Conservation (phyloP, 2,113 vertebrate species). For the Pao palembangensis region DNA sequence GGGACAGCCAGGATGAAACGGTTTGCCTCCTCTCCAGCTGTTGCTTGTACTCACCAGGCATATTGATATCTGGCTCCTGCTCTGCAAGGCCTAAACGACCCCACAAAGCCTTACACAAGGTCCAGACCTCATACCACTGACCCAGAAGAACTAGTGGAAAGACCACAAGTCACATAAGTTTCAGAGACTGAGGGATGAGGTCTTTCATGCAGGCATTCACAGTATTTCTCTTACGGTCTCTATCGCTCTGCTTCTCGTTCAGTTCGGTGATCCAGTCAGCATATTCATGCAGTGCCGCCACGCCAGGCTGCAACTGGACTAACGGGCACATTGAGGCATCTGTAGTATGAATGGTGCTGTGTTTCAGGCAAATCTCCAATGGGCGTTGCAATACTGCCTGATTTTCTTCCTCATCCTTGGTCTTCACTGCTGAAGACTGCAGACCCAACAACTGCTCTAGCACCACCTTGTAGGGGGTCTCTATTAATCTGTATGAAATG, state of each 20-base stretch:
- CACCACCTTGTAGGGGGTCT: slow-evolving; percentile 86
- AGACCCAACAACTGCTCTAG: slow-evolving; percentile 82
- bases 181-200: neutral
- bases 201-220: neutral
- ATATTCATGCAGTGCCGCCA: slow-evolving; percentile 86
- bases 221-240: slow-evolving; percentile 67
- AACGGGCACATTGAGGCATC: slow-evolving; percentile 78
- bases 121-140: slow-evolving; percentile 89
- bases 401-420: slow-evolving; percentile 41
- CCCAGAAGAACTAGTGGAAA: slow-evolving; percentile 70
- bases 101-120: slow-evolving; percentile 88
- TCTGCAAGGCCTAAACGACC: slow-evolving; percentile 78
- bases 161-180: neutral
- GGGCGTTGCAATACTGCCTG: slow-evolving; percentile 77
- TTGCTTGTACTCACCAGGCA: slow-evolving; percentile 66
- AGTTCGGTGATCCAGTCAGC: slow-evolving; percentile 80
- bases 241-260: slow-evolving; percentile 36
- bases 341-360: slow-evolving; percentile 77
- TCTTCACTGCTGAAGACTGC: slow-evolving; percentile 42
- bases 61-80: slow-evolving; percentile 58
- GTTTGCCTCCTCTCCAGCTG: slow-evolving; percentile 81
- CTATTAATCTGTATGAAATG: slow-evolving; percentile 72
- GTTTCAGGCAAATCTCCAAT: slow-evolving; percentile 86
- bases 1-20: slow-evolving; percentile 87
- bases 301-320: slow-evolving; percentile 77